Percentiles rank a stretch among this genome's conserved stretches.
These are phyloP conservation scores for Brachyhypopomus occidentalis DNA, from an alignment of 2,113 vertebrate genomes.

Conservation along the genomic window DNA sequence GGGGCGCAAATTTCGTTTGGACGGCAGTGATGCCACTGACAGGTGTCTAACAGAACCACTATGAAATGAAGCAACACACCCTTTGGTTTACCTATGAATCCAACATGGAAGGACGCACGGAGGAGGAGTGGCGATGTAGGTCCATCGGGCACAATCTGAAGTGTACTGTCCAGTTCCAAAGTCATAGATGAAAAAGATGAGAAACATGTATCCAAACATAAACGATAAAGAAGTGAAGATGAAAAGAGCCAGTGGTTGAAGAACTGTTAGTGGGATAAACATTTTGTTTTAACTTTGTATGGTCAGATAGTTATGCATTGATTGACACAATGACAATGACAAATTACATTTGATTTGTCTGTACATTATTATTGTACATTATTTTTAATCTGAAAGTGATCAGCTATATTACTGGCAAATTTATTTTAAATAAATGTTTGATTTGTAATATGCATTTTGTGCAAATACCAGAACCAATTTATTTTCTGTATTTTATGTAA, in stretches of 20 bases:
- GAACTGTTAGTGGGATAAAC: slow-evolving; percentile 14
- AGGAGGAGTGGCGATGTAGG: neutral
- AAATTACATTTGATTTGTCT: neutral
- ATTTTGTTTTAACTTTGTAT: slow-evolving; percentile 1
- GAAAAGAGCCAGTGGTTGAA: neutral
- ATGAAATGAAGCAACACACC: slow-evolving; percentile 23
- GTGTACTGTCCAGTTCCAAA: neutral
- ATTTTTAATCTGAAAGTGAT: slow-evolving; percentile 16
- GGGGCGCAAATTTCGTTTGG: slow-evolving; percentile 41
- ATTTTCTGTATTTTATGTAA: slow-evolving; percentile 24
- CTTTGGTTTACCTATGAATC: neutral
- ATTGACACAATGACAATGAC: slow-evolving; percentile 16
- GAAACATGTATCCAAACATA: neutral
- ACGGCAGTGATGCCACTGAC: slow-evolving; percentile 45
- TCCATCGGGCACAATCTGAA: slow-evolving; percentile 2
- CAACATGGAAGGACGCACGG: neutral
- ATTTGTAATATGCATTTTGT: slow-evolving; percentile 34
- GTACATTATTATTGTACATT: slow-evolving; percentile 11
- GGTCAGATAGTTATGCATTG: slow-evolving; percentile 13
- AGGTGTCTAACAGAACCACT: slow-evolving; percentile 42
- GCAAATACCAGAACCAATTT: slow-evolving; percentile 14
- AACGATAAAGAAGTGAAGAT: neutral
- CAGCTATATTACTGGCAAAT: slow-evolving; percentile 1
- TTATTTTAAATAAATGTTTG: slow-evolving; percentile 21
- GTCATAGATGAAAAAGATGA: neutral